A percentile compares a stretch with the other conserved stretches of the same genome.
phyloP scores from a whole-genome alignment of 2,888 invertebrate species.

The Scrobipalpa costella region DNA sequence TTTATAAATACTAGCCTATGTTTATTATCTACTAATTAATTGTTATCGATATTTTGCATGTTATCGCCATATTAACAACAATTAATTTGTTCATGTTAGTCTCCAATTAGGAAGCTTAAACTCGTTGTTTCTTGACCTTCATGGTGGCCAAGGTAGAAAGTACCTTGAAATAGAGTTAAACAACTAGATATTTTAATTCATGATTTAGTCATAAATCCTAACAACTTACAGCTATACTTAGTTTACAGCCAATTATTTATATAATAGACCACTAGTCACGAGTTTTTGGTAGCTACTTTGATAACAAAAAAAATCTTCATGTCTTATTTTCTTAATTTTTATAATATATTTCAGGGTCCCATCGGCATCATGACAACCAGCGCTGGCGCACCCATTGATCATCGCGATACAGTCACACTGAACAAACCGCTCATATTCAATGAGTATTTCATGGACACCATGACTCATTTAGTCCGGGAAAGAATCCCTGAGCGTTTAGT shows the following conservation, averaged over 20 bases:
- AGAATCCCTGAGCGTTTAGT: constrained; percentile 96
- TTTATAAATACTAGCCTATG: no score
- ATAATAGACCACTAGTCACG: no score
- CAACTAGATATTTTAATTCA: no score
- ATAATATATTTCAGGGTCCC: constrained; percentile 61
- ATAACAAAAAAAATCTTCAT: no score
- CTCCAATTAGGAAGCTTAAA: not conserved
- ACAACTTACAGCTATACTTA: no score
- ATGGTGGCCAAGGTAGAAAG: not conserved
- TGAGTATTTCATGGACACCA: constrained; percentile 86
- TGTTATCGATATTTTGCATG: not conserved
- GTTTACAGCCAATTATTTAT: no score
- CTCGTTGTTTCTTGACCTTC: not conserved
- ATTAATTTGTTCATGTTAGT: not conserved
- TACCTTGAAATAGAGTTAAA: no score
- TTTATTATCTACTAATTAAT: not conserved
- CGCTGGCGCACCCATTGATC: constrained; percentile 88
- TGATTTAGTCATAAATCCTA: no score
- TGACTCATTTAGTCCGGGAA: constrained; percentile 91
- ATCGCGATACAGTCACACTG: constrained; percentile 85
- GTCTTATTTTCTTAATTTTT: not conserved
- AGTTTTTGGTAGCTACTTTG: no score
- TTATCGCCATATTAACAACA: not conserved
- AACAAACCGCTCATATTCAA: constrained; percentile 91
- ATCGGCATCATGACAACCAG: constrained; percentile 85